Conservation (phyloP, 2,888 invertebrate species). For the Epinotia nisella region DNA sequence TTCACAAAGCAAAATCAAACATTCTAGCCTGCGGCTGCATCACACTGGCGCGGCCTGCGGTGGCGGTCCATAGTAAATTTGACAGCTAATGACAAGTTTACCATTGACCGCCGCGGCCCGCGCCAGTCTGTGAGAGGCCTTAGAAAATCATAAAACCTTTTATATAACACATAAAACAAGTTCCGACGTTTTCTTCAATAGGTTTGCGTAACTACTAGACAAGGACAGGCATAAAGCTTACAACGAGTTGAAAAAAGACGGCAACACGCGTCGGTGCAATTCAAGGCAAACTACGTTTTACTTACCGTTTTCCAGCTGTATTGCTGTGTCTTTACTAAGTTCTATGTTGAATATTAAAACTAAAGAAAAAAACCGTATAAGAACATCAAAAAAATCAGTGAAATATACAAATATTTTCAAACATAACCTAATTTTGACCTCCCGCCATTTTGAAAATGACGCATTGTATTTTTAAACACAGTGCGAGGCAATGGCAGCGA, state of each 20-base stretch:
- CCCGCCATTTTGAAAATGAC: slow-evolving; percentile 12
- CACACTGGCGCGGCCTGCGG: no score
- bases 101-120: no score
- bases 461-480: slow-evolving; percentile 32
- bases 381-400: not conserved
- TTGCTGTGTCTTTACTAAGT: slow-evolving; percentile 53
- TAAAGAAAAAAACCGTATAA: not conserved
- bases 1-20: no score
- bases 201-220: slow-evolving; percentile 66
- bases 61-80: no score
- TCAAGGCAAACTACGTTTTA: slow-evolving; percentile 83
- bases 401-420: not conserved
- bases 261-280: slow-evolving; percentile 57
- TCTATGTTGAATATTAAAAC: slow-evolving; percentile 33
- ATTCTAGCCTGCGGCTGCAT: no score
- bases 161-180: slow-evolving; percentile 57
- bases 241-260: slow-evolving; percentile 55
- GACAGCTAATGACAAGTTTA: no score
- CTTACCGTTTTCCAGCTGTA: slow-evolving; percentile 71
- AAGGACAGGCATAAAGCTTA: slow-evolving; percentile 56
- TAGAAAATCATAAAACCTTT: slow-evolving; percentile 17
- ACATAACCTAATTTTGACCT: slow-evolving; percentile 9
- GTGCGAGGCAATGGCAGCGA: slow-evolving; percentile 1
- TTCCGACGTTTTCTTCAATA: slow-evolving; percentile 66
- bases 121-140: no score